A percentile compares a stretch with the other conserved stretches of the same genome.
Evolutionary conservation across 2,797 vertebrate species (phyloP).

Genomic region (Buceros bicornis): DNA sequence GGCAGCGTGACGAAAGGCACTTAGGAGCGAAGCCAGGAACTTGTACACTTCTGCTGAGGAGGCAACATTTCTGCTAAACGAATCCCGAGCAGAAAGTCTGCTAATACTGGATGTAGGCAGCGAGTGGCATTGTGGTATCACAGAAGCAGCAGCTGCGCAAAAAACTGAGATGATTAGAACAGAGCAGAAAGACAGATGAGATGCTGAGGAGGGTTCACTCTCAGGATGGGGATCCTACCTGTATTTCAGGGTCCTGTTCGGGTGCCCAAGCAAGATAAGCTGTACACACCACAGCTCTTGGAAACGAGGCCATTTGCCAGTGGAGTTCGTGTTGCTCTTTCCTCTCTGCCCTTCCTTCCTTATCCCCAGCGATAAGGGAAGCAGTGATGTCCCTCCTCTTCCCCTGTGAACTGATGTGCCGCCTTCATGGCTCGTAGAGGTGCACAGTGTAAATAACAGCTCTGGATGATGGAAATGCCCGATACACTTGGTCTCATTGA

Average conservation of each 20-base stretch:
- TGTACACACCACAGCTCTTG: neutral
- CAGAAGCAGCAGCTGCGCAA: neutral
- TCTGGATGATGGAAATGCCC: neutral
- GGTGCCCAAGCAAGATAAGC: neutral
- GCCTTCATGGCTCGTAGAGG: neutral
- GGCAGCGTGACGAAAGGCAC: neutral
- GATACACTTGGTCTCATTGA: neutral
- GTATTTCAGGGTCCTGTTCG: neutral
- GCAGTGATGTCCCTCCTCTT: neutral
- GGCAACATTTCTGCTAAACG: neutral
- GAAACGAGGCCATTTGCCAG: neutral
- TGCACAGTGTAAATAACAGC: neutral
- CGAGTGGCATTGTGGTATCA: slow-evolving; percentile 50
- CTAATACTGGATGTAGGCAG: slow-evolving; percentile 43
- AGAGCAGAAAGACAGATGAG: neutral
- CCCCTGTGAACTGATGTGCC: neutral
- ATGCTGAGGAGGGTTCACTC: neutral
- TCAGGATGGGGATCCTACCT: neutral
- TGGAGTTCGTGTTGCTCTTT: neutral
- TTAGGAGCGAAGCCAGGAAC: neutral
- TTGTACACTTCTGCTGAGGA: neutral
- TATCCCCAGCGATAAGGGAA: neutral
- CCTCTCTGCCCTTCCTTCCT: neutral
- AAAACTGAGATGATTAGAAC: neutral
- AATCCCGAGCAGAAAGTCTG: neutral